Base-by-base conservation (phyloP, 2,797 vertebrate species). In the Ibycter americanus region DNA sequence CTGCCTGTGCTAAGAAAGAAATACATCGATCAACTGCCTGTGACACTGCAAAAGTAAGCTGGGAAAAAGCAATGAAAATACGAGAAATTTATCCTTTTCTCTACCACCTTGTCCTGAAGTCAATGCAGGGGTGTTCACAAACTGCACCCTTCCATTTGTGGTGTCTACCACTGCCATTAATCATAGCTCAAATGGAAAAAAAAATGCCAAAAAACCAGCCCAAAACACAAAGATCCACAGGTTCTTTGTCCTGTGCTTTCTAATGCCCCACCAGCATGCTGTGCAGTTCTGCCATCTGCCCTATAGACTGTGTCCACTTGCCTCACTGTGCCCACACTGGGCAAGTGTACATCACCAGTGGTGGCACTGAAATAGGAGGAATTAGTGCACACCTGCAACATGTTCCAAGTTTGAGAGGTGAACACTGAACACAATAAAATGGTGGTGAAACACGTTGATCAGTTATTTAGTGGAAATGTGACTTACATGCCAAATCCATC, bases 361-460 rank as follows among this genome's bases (percentile, higher is more conserved):
- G 8, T 20, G 55, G 47, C 85, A 94, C 58, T 61, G 71, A 83
- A 87, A 83, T 15, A 47, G 20, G 25, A 83, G 32, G 14, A 85
- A 92, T 77, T 63, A 88, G 3, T 66, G 54, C 46, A 40, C 32
- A 36, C 49, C 25, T 93, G 65, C 59, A 62, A 63, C 47, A 34
- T 67, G 68, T n/a, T 94, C 65, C 66, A 38, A 85, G 26, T 66
- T 59, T 86, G 88, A 13, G 12, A 79, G 32, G 31, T 51, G 93
- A 78, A 58, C 12, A 67, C 83, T 70, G 71, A 95, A 68, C 54
- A 72, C n/a, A 78, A 19, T n/a, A 90, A 96, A 93, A 83, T 26
- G 17, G 65, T 77, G 26, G 51, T 74, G 46, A 96, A 90, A 89
- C 54, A 58, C 91, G 26, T 34, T 58, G 31, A 71, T 84, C n/a